Evolutionary conservation across 2,113 vertebrate species (phyloP).

Genomic region (Todiramphus chloris): DNA sequence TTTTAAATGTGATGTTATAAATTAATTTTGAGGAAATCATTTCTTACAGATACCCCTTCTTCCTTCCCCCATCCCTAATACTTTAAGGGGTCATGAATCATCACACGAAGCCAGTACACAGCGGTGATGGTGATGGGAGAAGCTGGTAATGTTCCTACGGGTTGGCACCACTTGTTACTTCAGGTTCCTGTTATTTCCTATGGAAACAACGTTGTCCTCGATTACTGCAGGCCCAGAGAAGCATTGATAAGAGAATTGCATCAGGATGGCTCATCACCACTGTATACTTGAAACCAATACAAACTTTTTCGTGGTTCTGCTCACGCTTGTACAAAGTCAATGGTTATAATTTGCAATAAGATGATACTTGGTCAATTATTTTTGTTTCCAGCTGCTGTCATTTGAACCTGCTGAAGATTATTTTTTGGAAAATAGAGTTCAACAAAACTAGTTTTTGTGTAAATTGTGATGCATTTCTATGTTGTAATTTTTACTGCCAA

Average conservation of each 20-base stretch:
- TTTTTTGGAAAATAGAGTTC: conserved; percentile 66
- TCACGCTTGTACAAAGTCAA: conserved; percentile 53
- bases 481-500: conserved; percentile 81
- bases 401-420: conserved; percentile 75
- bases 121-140: conserved; percentile 24
- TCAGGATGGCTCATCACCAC: conserved; percentile 44
- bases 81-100: background rate
- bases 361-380: conserved; percentile 48
- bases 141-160: background rate
- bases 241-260: background rate
- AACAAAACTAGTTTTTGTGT: conserved; percentile 68
- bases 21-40: background rate
- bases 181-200: conserved; percentile 78
- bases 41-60: background rate
- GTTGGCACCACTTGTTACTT: conserved; percentile 54
- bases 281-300: conserved; percentile 55
- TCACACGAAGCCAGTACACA: conserved; percentile 1
- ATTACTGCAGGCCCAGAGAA: conserved; percentile 9
- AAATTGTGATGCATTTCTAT: conserved; percentile 74
- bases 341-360: conserved; percentile 53
- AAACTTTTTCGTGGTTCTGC: conserved; percentile 63
- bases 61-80: background rate
- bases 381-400: conserved; percentile 69
- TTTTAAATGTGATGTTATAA: conserved; percentile 62
- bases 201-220: conserved; percentile 72